phyloP scores from a whole-genome alignment of 92 coral and sea anemone species.

The Parazoanthus swiftii region DNA sequence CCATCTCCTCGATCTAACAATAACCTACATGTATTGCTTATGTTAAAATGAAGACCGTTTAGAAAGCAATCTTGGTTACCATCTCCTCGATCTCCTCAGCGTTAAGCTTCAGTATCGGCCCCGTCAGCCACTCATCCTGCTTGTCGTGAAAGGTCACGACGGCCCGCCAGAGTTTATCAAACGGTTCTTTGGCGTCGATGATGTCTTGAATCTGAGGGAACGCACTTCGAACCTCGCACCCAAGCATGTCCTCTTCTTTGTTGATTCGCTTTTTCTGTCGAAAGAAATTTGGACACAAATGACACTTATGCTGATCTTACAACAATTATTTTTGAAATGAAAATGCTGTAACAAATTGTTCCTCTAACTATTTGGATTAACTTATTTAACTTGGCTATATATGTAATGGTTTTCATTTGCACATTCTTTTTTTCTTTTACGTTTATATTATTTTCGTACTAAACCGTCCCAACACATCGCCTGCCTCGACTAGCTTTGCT shows the following conservation, averaged over 20 bases:
- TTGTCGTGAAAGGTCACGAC: slow-evolving; percentile 83
- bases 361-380: too few species aligned
- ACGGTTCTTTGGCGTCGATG: slow-evolving; percentile 93
- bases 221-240: slow-evolving; percentile 75
- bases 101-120: slow-evolving; percentile 70
- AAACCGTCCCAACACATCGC: too few species aligned
- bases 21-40: background rate
- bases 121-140: slow-evolving; percentile 88
- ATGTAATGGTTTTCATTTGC: too few species aligned
- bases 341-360: too few species aligned
- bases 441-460: too few species aligned
- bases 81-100: slow-evolving; percentile 96
- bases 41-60: background rate
- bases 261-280: slow-evolving; percentile 87
- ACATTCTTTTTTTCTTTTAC: too few species aligned
- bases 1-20: background rate
- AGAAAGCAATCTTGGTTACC: slow-evolving; percentile 45
- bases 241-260: slow-evolving; percentile 86
- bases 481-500: too few species aligned
- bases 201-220: slow-evolving; percentile 95
- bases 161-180: slow-evolving; percentile 95
- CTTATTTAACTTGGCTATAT: too few species aligned
- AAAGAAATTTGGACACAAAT: background rate
- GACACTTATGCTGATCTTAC: too few species aligned
- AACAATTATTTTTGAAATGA: too few species aligned